Evolutionary conservation across 92 coral and sea anemone species (phyloP).

Genomic region (Epizoanthus ramosus): DNA sequence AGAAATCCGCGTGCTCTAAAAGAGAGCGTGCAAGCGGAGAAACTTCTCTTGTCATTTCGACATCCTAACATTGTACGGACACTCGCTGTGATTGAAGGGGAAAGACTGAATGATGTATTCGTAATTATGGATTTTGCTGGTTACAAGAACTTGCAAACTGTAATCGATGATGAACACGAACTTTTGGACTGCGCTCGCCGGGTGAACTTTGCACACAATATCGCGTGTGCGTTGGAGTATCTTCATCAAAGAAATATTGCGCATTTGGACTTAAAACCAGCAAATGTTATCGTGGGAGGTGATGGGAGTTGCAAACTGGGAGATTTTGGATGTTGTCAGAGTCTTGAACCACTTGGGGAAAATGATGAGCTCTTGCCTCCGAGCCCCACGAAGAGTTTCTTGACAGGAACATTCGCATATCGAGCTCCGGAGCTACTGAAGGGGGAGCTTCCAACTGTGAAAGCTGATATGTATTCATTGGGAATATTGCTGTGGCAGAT

Average conservation of each 20-base stretch:
- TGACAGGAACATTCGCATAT: constrained; percentile 93
- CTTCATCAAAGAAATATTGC: constrained; percentile 74
- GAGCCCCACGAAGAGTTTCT: constrained; percentile 70
- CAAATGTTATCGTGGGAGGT: constrained; percentile 78
- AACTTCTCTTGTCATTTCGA: constrained; percentile 63
- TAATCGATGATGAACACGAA: constrained; percentile 77
- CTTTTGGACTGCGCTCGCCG: constrained; percentile 64
- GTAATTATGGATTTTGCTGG: constrained; percentile 94
- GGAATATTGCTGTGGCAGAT: constrained; percentile 94
- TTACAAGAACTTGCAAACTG: constrained; percentile 75
- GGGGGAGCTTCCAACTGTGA: constrained; percentile 80
- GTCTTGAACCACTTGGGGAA: constrained; percentile 57
- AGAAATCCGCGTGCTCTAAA: constrained; percentile 72
- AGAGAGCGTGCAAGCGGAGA: constrained; percentile 83
- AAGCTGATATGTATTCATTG: constrained; percentile 92
- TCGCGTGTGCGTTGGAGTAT: constrained; percentile 77
- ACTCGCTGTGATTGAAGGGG: constrained; percentile 78
- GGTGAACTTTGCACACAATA: constrained; percentile 64
- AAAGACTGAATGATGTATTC: constrained; percentile 64
- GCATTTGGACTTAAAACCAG: constrained; percentile 94
- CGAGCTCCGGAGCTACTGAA: constrained; percentile 92
- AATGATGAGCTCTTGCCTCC: constrained; percentile 59
- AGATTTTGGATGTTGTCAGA: constrained; percentile 93
- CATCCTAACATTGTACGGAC: constrained; percentile 84
- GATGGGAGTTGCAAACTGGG: constrained; percentile 85